Base-by-base conservation (phyloP, 2,797 vertebrate species). In the Phataginus tetradactyla region DNA sequence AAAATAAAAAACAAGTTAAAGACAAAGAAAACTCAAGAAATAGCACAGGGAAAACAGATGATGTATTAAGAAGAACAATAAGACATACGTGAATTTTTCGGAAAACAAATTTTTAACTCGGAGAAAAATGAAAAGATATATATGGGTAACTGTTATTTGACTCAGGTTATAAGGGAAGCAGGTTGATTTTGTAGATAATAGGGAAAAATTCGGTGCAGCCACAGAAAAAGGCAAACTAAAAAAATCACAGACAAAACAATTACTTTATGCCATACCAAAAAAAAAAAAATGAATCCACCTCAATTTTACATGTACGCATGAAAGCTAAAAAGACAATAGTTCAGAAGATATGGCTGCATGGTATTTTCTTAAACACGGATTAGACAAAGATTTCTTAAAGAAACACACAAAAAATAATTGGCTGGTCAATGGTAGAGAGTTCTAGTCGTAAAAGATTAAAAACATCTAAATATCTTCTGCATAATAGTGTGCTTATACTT, bases 381-480 rank as follows among this genome's bases (percentile, higher is more conserved):
- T 34, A 34, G 32, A 75, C 4, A 27, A 45, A 49, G 42, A 69
- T n/a, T 86, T 59, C 23, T 72, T 71, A 17, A 72, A 59, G 13
- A 20, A 72, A 86, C 84, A 29, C 32, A 51, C n/a, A 68, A 9
- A 27, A 66, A 23, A 45, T 2, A 3, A 53, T 66, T 18, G 20
- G 10, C 21, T 66, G 17, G 34, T 83, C 42, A n/a, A 27, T 11
- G 45, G 42, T 27, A 23, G 37, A 53, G 11, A 13, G 29, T 10
- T 83, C 20, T 18, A 21, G 2, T 17, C 0, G 0, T 14, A 32
- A 0, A 32, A 64, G 20, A 83, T 6, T n/a, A 61, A 80, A 29
- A 25, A 1, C 0, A n/a, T 83, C 4, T 49, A 64, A 20, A 64
- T 7, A 32, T 83, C 21, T 45, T 2, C 39, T 6, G 0, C 11